Base-by-base conservation (phyloP, 2,113 vertebrate genomes). In the Lampris megalopsis region DNA sequence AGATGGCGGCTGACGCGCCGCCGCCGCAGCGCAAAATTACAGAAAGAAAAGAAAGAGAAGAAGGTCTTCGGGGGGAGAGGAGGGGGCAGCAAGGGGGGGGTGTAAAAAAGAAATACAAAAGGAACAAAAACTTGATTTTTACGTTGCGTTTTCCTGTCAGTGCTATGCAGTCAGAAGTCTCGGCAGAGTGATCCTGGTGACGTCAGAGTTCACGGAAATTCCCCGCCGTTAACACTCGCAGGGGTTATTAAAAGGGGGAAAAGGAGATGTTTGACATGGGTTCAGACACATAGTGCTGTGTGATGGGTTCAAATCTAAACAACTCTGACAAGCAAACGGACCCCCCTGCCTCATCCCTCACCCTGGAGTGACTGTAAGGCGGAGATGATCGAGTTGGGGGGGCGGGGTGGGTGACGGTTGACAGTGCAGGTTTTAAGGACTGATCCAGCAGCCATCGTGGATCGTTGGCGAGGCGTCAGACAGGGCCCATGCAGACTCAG, bases 1-100 rank as follows among this genome's bases (percentile, higher is more conserved):
- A 58, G 59, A 53, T 85, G 81, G 24, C 69, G 40, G 80, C 83
- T 83, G 83, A 86, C 92, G 2, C 11, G 82, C 79, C 86, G 77
- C 86, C 81, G 85, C 84, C 91, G 86, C 65, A 58, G 69, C 68
- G 63, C 5, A 9, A 52, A 56, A 74, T 38, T 36, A 73, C 24
- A n/a, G 40, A 61, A 9, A 11, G 8, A 5, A 11, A 9, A 10
- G 43, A 42, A 42, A 36, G 5, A 38, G 57, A 59, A 56, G 11
- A 53, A 24, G 6, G 53, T 6, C 2, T 2, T 36, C 8, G 36
- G 7, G 37, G 57, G 3, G 0, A 37, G 56, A 37, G 24, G 56
- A 24, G 24, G 56, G 36, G 57, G 5, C 35, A 4, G 57, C 8
- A 36, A 9, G 50, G 8, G 9, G 50, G n/a, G 50, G n/a, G 3